phyloP scores from a whole-genome alignment of 1,140 invertebrate species.

The Drosophila mayri region DNA sequence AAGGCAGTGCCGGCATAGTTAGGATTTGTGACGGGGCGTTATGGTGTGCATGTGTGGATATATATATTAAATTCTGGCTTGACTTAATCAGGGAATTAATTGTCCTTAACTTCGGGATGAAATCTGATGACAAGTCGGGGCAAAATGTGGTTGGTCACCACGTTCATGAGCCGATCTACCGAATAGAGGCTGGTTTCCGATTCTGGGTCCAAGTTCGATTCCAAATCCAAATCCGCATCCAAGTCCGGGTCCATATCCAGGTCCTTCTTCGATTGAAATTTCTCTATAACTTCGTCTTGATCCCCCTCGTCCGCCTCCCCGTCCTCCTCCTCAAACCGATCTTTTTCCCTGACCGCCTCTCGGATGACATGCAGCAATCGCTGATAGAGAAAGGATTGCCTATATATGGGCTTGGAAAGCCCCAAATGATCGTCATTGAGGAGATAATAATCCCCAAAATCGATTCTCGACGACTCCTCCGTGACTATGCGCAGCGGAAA shows the following conservation, averaged over 20 bases:
- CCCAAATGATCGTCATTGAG: slow-evolving; percentile 90
- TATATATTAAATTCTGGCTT: background rate
- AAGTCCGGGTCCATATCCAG: slow-evolving; percentile 3
- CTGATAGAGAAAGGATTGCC: slow-evolving; percentile 83
- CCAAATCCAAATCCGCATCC: slow-evolving; percentile 19
- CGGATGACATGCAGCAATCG: slow-evolving; percentile 74
- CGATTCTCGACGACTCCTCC: slow-evolving; percentile 89
- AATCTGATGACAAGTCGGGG: slow-evolving; percentile 54
- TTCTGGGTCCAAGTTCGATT: background rate
- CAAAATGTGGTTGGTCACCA: slow-evolving; percentile 30
- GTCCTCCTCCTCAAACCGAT: background rate
- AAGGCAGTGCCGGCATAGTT: background rate
- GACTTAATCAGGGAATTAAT: background rate
- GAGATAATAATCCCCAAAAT: slow-evolving; percentile 90
- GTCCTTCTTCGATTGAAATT: background rate
- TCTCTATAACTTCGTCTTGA: too few relatives aligned
- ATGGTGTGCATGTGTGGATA: background rate
- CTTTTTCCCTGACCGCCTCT: slow-evolving; percentile 56
- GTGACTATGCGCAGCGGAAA: slow-evolving; percentile 89
- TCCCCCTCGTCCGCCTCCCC: background rate
- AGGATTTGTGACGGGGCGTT: background rate
- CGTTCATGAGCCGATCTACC: slow-evolving; percentile 30
- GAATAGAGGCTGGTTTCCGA: background rate
- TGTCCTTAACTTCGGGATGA: slow-evolving; percentile 8
- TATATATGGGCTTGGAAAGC: slow-evolving; percentile 89